These are phyloP conservation scores for Drosophila pseudotakahashii DNA, from an alignment of 2,888 invertebrate species.

Conservation along the genomic window DNA sequence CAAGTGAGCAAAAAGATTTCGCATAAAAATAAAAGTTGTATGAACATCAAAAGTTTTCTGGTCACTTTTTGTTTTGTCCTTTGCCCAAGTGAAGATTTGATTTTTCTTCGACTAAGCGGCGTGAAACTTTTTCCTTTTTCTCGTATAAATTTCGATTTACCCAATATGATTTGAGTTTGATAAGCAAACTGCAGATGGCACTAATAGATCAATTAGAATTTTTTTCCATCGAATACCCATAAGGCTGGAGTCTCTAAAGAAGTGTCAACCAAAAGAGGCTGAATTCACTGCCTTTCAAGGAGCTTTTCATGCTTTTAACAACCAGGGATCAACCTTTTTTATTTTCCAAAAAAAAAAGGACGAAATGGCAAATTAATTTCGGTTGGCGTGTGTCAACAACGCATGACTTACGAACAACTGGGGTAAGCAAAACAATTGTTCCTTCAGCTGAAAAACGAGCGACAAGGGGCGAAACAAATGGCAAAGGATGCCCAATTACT, in stretches of 20 bases:
- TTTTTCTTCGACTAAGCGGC: constrained; percentile 36
- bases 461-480: constrained; percentile 54
- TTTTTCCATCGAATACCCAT: constrained; percentile 24
- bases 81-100: constrained; percentile 63
- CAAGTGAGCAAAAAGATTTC: constrained; percentile 14
- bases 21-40: constrained; percentile 33
- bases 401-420: constrained; percentile 51
- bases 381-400: constrained; percentile 63
- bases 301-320: constrained; percentile 5
- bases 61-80: constrained; percentile 35
- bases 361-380: constrained; percentile 63
- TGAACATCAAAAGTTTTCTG: constrained; percentile 54
- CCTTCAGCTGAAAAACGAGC: constrained; percentile 45
- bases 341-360: neutral
- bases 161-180: constrained; percentile 27
- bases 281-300: neutral
- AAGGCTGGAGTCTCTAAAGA: neutral
- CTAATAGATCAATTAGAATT: constrained; percentile 67
- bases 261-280: neutral
- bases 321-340: constrained; percentile 14
- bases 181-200: constrained; percentile 34
- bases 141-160: neutral
- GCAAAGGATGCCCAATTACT: constrained; percentile 67
- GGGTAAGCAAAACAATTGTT: constrained; percentile 40
- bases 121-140: constrained; percentile 45